Base-by-base conservation (phyloP, 2,797 vertebrate species). In the Epinephelus coioides region DNA sequence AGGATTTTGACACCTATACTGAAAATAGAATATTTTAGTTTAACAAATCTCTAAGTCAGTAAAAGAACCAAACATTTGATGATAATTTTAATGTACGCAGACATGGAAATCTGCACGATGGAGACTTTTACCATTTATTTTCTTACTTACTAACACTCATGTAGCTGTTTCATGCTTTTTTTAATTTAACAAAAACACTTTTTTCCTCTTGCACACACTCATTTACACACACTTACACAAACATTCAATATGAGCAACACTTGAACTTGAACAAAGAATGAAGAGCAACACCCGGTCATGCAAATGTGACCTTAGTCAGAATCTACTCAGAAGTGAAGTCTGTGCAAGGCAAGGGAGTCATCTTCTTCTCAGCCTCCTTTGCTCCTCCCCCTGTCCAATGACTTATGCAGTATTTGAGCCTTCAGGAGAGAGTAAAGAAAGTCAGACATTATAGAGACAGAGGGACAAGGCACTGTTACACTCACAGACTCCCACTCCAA, bases 351-450 rank as follows among this genome's bases (percentile, higher is more conserved):
- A 83, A 91, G 85, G 86, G 90, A 94, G 86, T 95, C 90, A 92
- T 94, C 94, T 84, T 94, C 94, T 75, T 79, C 93, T 94, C 83
- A 85, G 91, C 89, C 76, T 88, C 87, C 80, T 92, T 97, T 83
- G 91, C 98, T 97, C 97, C 97, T 95, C 96, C 95, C 94, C 92
- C 89, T 81, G 82, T 82, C 86, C 85, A 89, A 78, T 78, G 92
- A 95, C 86, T 94, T 89, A 88, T 82, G 89, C 94, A 94, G 95
- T 97, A 97, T 97, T 97, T 96, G 96, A 97, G 97, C 92, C 94
- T 96, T 95, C 94, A 92, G 91, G 94, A 95, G 90, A 93, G 90
- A 93, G 85, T 94, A 93, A 95, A 91, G 94, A 83, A 93, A 94
- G 94, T 84, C 96, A 95, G 96, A 95, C 95, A 93, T 90, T 94